Conservation (phyloP, 2,888 invertebrate genomes). For the Listrodromus nycthemerus region DNA sequence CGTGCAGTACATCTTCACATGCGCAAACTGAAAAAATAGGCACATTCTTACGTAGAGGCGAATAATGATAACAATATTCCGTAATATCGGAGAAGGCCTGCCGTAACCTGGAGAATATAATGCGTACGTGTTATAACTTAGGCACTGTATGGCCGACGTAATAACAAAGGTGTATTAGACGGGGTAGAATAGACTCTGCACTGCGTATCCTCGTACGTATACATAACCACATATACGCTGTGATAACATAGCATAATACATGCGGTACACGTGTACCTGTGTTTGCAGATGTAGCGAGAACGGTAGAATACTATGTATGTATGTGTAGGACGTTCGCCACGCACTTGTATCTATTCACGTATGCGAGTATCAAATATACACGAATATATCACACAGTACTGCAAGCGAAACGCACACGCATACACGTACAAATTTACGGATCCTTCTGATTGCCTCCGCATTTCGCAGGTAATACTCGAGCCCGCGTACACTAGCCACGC, state of each 20-base stretch:
- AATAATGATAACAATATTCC: constrained; percentile 10
- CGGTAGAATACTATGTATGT: background rate
- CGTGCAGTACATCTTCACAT: background rate
- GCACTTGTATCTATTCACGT: constrained; percentile 16
- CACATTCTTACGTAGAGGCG: background rate
- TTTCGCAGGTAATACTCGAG: constrained; percentile 32
- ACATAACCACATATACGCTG: constrained; percentile 14
- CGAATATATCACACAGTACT: constrained; percentile 16
- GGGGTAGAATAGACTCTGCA: constrained; percentile 9
- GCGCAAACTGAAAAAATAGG: background rate
- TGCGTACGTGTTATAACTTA: constrained; percentile 2
- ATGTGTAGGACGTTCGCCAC: background rate
- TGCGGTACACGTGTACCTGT: constrained; percentile 17
- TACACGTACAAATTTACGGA: constrained; percentile 25
- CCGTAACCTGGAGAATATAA: constrained; percentile 3
- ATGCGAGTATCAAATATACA: constrained; percentile 20
- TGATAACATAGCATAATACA: constrained; percentile 36
- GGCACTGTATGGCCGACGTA: background rate
- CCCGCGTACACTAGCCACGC: background rate
- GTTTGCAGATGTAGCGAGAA: constrained; percentile 20
- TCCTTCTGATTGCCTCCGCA: constrained; percentile 25
- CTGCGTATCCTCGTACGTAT: constrained; percentile 2
- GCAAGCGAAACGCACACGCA: constrained; percentile 3
- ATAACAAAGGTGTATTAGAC: constrained; percentile 26
- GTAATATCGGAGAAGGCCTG: background rate